phyloP scores from a whole-genome alignment of 2,113 vertebrate species.

The Colaptes auratus region DNA sequence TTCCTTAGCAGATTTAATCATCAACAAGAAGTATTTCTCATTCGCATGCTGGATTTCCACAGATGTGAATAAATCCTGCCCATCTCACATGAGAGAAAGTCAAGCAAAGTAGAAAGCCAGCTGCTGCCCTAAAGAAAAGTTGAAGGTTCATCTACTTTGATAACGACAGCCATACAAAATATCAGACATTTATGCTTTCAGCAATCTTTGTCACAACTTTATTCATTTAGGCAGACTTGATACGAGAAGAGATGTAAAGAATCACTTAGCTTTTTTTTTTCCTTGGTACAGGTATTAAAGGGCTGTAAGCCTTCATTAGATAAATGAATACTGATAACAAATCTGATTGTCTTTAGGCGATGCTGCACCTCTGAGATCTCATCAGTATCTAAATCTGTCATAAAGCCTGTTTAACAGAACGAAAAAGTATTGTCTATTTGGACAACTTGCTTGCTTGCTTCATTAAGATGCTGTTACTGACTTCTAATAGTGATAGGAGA shows the following conservation, averaged over 20 bases:
- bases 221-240: slow-evolving; percentile 39
- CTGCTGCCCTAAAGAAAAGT: slow-evolving; percentile 48
- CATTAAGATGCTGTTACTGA: slow-evolving; percentile 29
- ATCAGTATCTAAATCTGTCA: slow-evolving; percentile 58
- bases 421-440: slow-evolving; percentile 24
- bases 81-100: not conserved
- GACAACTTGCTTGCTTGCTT: slow-evolving; percentile 42
- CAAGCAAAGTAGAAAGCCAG: slow-evolving; percentile 25
- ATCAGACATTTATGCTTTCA: slow-evolving; percentile 44
- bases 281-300: slow-evolving; percentile 33
- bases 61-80: slow-evolving; percentile 37
- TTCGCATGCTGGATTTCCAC: slow-evolving; percentile 33
- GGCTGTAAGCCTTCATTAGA: slow-evolving; percentile 28
- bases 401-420: slow-evolving; percentile 44
- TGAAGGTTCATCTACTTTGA: slow-evolving; percentile 41
- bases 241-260: slow-evolving; percentile 37
- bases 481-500: slow-evolving; percentile 2
- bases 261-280: slow-evolving; percentile 34
- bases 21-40: slow-evolving; percentile 15
- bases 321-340: slow-evolving; percentile 19
- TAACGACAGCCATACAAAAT: slow-evolving; percentile 6
- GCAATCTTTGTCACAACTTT: slow-evolving; percentile 22
- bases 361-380: slow-evolving; percentile 35
- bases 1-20: slow-evolving; percentile 51
- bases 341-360: slow-evolving; percentile 49